Conservation (phyloP, 2,888 invertebrate genomes). For the Resseliella maxima region DNA sequence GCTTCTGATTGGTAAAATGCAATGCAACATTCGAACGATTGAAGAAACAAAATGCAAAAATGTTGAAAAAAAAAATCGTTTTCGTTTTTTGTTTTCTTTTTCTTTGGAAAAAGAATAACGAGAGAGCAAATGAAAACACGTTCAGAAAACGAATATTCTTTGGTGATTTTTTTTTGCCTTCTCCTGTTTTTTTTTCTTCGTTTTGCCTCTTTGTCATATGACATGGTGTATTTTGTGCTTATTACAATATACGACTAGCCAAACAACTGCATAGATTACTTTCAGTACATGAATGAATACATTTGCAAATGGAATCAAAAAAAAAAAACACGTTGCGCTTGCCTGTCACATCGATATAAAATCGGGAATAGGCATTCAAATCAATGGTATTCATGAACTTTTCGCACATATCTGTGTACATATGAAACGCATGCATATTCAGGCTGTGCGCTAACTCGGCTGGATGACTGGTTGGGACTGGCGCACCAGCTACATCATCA, state of each 20-base stretch:
- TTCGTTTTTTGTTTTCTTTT: too few species aligned
- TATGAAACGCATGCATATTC: background rate
- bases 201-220: background rate
- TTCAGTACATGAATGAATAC: slow-evolving; percentile 24
- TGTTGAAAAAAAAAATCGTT: background rate
- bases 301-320: background rate
- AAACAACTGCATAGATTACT: slow-evolving; percentile 1
- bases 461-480: background rate
- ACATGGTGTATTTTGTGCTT: slow-evolving; percentile 9
- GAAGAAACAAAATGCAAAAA: background rate
- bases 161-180: background rate
- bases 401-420: background rate
- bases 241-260: slow-evolving; percentile 7
- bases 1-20: slow-evolving; percentile 32
- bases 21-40: background rate
- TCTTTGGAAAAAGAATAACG: background rate
- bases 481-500: background rate
- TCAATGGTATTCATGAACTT: slow-evolving; percentile 21
- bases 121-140: background rate
- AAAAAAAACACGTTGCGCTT: background rate
- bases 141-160: slow-evolving; percentile 13
- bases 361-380: background rate
- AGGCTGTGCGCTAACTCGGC: background rate
- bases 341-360: background rate
- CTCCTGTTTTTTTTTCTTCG: too few species aligned